phyloP scores from a whole-genome alignment of 2,797 vertebrate species.

The Margarornis squamiger region DNA sequence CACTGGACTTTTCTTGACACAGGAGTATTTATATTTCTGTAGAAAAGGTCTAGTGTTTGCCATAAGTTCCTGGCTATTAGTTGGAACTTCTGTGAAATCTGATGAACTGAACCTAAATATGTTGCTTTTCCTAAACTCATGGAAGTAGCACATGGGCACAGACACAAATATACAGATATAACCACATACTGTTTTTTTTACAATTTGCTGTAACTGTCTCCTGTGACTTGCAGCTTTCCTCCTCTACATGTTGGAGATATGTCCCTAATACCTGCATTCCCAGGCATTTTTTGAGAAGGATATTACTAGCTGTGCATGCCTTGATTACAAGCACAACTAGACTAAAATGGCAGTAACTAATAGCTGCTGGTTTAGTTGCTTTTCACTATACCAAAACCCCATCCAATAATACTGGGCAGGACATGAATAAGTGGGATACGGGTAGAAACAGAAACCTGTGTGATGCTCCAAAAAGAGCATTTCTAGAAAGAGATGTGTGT shows the following conservation, averaged over 20 bases:
- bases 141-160: background rate
- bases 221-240: background rate
- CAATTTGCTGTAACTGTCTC: background rate
- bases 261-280: background rate
- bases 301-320: background rate
- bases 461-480: background rate
- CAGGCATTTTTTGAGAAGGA: background rate
- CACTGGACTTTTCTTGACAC: background rate
- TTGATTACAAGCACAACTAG: background rate
- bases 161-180: background rate
- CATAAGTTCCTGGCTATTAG: background rate
- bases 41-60: background rate
- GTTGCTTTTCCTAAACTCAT: background rate
- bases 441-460: background rate
- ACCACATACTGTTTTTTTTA: background rate
- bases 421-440: background rate
- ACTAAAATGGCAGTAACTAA: background rate
- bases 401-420: background rate
- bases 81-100: background rate
- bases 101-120: background rate
- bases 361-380: background rate
- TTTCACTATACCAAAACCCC: background rate
- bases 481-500: background rate
- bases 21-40: background rate
- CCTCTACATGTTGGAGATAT: background rate